Conservation (phyloP, 1,140 invertebrate genomes). For the Conus betulinus region DNA sequence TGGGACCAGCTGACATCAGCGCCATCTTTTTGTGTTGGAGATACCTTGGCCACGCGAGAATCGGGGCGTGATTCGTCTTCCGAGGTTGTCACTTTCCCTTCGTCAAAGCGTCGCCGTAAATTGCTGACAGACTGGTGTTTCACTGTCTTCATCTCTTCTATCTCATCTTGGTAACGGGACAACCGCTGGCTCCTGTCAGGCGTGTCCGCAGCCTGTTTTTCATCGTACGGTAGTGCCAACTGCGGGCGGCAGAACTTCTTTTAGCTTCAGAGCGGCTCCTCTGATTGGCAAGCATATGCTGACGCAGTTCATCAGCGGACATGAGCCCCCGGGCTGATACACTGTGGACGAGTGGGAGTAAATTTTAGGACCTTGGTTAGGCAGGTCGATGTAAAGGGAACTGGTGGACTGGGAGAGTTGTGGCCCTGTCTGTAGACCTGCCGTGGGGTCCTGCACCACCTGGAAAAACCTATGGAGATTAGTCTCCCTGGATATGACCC, state of each 20-base stretch:
- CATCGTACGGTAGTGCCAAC: not conserved
- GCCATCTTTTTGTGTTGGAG: slow-evolving; percentile 29
- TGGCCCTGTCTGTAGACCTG: slow-evolving; percentile 17
- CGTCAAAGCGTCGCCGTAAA: slow-evolving; percentile 60
- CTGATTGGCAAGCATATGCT: slow-evolving; percentile 51
- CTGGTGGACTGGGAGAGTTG: slow-evolving; percentile 26
- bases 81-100: slow-evolving; percentile 48
- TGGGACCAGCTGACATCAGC: slow-evolving; percentile 46
- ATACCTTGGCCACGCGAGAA: slow-evolving; percentile 30
- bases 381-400: slow-evolving; percentile 15
- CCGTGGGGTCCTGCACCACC: slow-evolving; percentile 57
- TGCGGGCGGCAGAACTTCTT: not conserved
- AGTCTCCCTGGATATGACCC: slow-evolving; percentile 60
- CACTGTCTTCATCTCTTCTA: slow-evolving; percentile 62
- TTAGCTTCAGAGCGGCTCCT: slow-evolving; percentile 9
- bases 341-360: not conserved
- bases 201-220: not conserved
- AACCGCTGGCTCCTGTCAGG: slow-evolving; percentile 41
- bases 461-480: slow-evolving; percentile 62
- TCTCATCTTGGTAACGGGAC: slow-evolving; percentile 64
- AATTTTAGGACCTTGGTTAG: not conserved
- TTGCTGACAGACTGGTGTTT: slow-evolving; percentile 61
- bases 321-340: slow-evolving; percentile 28
- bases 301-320: slow-evolving; percentile 41
- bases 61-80: slow-evolving; percentile 42